A percentile compares a stretch with the other conserved stretches of the same genome.
Evolutionary conservation across 2,113 vertebrate species (phyloP).

Genomic region (Sinocyclocheilus maitianheensis): DNA sequence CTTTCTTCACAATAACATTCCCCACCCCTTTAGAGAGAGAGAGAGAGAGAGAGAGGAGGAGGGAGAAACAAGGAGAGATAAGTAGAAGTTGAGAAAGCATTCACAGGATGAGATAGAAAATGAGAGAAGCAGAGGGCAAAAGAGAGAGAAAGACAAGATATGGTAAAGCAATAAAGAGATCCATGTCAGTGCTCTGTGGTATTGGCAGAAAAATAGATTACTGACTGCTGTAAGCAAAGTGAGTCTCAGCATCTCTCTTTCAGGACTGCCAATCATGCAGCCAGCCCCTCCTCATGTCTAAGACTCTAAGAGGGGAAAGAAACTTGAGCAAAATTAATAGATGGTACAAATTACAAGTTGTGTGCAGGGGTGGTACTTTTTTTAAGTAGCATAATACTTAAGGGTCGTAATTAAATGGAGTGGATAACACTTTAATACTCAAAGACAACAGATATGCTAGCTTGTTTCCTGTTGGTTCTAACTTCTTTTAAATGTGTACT

Average conservation of each 20-base stretch:
- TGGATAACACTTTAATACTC: background rate
- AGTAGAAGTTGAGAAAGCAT: slow-evolving; percentile 32
- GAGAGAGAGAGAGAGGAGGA: slow-evolving; percentile 27
- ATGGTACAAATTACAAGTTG: background rate
- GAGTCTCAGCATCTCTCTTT: slow-evolving; percentile 28
- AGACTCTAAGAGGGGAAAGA: background rate
- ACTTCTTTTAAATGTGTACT: background rate
- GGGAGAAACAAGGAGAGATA: slow-evolving; percentile 14
- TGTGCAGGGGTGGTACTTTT: background rate
- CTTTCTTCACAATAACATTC: slow-evolving; percentile 46
- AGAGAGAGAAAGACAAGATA: slow-evolving; percentile 30
- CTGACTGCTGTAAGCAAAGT: slow-evolving; percentile 46
- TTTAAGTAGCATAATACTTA: background rate
- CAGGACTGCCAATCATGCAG: slow-evolving; percentile 37
- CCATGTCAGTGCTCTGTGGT: slow-evolving; percentile 33
- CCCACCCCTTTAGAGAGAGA: slow-evolving; percentile 36
- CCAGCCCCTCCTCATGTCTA: background rate
- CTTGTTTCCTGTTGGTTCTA: background rate
- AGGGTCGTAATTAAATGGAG: background rate
- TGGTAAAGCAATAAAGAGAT: slow-evolving; percentile 23
- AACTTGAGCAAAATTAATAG: background rate
- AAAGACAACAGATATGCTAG: background rate
- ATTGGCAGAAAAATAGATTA: slow-evolving; percentile 45
- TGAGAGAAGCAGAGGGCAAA: slow-evolving; percentile 32
- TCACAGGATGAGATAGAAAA: slow-evolving; percentile 38